Percentiles rank a stretch among this genome's conserved stretches.
phyloP scores from a whole-genome alignment of 1,140 invertebrate genomes.

The Bombyx mandarina region DNA sequence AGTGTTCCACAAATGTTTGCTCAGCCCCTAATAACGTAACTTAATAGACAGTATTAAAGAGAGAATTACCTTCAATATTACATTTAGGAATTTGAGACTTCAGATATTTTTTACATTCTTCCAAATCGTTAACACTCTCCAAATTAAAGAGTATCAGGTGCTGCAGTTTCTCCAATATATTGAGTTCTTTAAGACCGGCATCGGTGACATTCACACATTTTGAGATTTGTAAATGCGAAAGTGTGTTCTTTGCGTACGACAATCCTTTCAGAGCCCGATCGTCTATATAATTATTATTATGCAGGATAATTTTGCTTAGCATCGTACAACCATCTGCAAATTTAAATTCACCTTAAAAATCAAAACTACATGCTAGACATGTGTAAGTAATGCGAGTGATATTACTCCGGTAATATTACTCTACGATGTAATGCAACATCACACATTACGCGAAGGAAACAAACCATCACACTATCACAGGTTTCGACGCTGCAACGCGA shows the following conservation, averaged over 20 bases:
- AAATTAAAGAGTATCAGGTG: constrained; percentile 46
- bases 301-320: constrained; percentile 49
- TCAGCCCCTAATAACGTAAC: background rate
- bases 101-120: constrained; percentile 47
- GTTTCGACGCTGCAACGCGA: too few relatives aligned
- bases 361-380: background rate
- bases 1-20: too few relatives aligned
- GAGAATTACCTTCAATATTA: constrained; percentile 39
- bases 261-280: constrained; percentile 55
- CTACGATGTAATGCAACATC: too few relatives aligned
- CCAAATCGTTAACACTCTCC: constrained; percentile 38
- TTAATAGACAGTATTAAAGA: background rate
- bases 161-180: constrained; percentile 36
- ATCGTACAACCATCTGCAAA: constrained; percentile 49
- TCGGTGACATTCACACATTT: constrained; percentile 56
- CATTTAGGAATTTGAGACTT: constrained; percentile 41
- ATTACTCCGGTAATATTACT: too few relatives aligned
- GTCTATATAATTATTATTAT: constrained; percentile 56
- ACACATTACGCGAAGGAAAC: too few relatives aligned
- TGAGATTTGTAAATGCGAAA: constrained; percentile 52
- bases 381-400: too few relatives aligned
- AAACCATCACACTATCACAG: too few relatives aligned
- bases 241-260: constrained; percentile 33
- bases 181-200: constrained; percentile 42
- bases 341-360: constrained; percentile 5